These are phyloP conservation scores for Asbolus verrucosus DNA, from an alignment of 1,140 invertebrate genomes.

Conservation along the genomic window DNA sequence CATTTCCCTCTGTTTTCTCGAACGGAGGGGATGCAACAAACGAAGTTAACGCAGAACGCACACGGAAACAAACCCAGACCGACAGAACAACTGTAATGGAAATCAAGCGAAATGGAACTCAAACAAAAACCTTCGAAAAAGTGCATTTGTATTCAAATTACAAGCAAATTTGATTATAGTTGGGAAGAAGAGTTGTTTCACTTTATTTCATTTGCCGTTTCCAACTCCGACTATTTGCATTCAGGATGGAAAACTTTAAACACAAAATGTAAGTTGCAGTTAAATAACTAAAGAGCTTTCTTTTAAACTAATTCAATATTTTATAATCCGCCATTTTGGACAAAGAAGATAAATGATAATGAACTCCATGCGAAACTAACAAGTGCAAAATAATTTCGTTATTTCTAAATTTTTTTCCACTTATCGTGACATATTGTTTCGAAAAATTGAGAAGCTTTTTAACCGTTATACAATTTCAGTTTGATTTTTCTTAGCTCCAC, in stretches of 20 bases:
- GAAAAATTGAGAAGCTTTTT: too few relatives aligned
- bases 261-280: slow-evolving; percentile 7
- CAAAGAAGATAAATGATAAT: background rate
- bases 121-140: slow-evolving; percentile 36
- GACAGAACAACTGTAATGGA: slow-evolving; percentile 28
- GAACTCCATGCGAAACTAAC: too few relatives aligned
- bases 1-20: slow-evolving; percentile 11
- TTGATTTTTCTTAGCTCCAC: background rate
- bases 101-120: slow-evolving; percentile 29
- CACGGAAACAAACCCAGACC: slow-evolving; percentile 10
- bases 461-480: too few relatives aligned
- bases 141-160: slow-evolving; percentile 39
- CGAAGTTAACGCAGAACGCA: slow-evolving; percentile 28
- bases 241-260: background rate
- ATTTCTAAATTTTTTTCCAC: too few relatives aligned
- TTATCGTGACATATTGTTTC: too few relatives aligned
- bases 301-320: background rate
- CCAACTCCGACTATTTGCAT: slow-evolving; percentile 11
- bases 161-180: slow-evolving; percentile 37
- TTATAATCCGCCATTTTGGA: background rate
- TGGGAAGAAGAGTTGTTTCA: slow-evolving; percentile 23
- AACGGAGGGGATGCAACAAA: slow-evolving; percentile 32
- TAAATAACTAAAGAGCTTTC: slow-evolving; percentile 3
- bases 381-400: too few relatives aligned
- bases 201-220: slow-evolving; percentile 31